A percentile compares a stretch with the other conserved stretches of the same genome.
Conservation (phyloP, 2,888 invertebrate species). For the Antheraea assamensis region DNA sequence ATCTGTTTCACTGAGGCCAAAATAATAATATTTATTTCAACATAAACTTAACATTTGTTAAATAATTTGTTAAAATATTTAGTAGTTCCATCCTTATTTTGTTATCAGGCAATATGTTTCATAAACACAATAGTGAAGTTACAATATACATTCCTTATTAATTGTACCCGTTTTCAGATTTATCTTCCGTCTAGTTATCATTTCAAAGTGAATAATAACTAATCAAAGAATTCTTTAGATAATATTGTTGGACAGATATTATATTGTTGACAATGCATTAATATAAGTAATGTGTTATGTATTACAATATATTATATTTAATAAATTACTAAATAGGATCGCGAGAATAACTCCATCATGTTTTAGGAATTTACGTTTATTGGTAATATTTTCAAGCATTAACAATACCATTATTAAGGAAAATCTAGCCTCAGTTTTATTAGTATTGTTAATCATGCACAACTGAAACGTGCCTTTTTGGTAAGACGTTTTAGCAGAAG, state of each 20-base stretch:
- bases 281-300: constrained; percentile 36
- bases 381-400: background rate
- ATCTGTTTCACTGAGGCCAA: constrained; percentile 63
- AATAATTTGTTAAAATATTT: constrained; percentile 33
- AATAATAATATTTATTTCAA: constrained; percentile 57
- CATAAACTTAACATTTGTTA: constrained; percentile 28
- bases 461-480: no score
- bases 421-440: background rate
- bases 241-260: constrained; percentile 50
- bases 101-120: constrained; percentile 22
- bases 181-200: constrained; percentile 32
- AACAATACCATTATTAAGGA: background rate
- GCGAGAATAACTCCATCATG: background rate
- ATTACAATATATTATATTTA: constrained; percentile 9
- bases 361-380: background rate
- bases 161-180: constrained; percentile 33
- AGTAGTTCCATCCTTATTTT: constrained; percentile 23
- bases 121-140: constrained; percentile 11
- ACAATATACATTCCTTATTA: constrained; percentile 51
- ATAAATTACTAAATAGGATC: constrained; percentile 12
- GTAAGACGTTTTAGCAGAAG: background rate
- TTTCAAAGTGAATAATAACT: constrained; percentile 26
- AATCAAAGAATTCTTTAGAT: constrained; percentile 46
- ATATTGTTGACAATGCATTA: constrained; percentile 55
- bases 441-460: background rate